phyloP scores from a whole-genome alignment of 2,888 invertebrate genomes.

The Branchellion lobata region DNA sequence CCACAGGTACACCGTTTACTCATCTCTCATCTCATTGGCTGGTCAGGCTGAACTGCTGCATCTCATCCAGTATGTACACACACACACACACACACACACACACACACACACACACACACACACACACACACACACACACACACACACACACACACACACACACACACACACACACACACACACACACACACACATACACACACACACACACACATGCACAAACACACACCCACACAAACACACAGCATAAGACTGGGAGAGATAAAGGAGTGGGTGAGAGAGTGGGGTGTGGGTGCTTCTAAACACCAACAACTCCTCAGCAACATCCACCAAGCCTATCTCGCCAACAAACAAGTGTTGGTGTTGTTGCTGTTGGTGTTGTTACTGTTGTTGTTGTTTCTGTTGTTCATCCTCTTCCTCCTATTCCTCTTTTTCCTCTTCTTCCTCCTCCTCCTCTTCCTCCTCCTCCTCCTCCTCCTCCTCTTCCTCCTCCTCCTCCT shows the following conservation, averaged over 20 bases:
- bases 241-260: slow-evolving; percentile 49
- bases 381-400: neutral
- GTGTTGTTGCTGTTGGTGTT: neutral
- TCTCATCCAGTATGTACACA: slow-evolving; percentile 40
- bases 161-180: no score
- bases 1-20: slow-evolving; percentile 86
- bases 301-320: slow-evolving; percentile 81
- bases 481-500: neutral
- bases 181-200: no score
- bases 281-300: slow-evolving; percentile 59
- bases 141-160: no score
- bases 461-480: neutral
- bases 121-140: neutral
- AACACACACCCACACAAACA: no score
- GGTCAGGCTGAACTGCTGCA: slow-evolving; percentile 81
- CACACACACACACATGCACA: no score
- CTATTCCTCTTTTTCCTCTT: no score
- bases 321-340: slow-evolving; percentile 81
- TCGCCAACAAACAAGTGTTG: slow-evolving; percentile 73
- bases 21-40: slow-evolving; percentile 83
- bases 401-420: neutral
- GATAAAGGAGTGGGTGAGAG: slow-evolving; percentile 61
- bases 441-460: neutral
- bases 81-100: no score
- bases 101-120: no score